Conservation (phyloP, 2,113 vertebrate species). For the Nipponia nippon region DNA sequence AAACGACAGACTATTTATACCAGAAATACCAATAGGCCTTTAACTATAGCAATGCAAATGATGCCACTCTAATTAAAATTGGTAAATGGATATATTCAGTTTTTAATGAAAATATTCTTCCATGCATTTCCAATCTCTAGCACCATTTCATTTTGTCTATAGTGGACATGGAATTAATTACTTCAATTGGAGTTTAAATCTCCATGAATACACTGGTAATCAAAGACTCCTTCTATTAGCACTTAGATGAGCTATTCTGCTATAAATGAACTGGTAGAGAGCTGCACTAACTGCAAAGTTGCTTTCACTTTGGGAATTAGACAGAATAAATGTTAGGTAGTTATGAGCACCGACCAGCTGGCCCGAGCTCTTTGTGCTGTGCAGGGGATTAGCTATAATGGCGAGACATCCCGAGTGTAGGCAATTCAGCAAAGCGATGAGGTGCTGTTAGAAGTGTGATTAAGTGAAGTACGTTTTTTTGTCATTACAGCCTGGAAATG, state of each 20-base stretch:
- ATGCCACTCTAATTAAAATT: constrained; percentile 30
- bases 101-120: constrained; percentile 51
- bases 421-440: neutral
- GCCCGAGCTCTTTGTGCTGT: neutral
- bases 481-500: neutral
- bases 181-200: constrained; percentile 29
- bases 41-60: neutral
- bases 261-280: neutral
- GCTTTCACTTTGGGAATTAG: neutral
- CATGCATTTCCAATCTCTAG: constrained; percentile 7
- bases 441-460: neutral
- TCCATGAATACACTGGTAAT: constrained; percentile 21
- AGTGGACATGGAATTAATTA: constrained; percentile 35
- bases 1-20: neutral
- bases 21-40: neutral
- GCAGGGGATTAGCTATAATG: neutral
- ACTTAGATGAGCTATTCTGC: constrained; percentile 31
- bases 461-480: neutral
- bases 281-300: constrained; percentile 4
- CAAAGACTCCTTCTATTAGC: constrained; percentile 4
- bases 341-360: constrained; percentile 14
- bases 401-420: neutral
- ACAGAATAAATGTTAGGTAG: neutral
- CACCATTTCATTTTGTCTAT: constrained; percentile 14
- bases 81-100: neutral